Base-by-base conservation (phyloP, 2,888 invertebrate genomes). In the Gymnoscelis rufifasciata region DNA sequence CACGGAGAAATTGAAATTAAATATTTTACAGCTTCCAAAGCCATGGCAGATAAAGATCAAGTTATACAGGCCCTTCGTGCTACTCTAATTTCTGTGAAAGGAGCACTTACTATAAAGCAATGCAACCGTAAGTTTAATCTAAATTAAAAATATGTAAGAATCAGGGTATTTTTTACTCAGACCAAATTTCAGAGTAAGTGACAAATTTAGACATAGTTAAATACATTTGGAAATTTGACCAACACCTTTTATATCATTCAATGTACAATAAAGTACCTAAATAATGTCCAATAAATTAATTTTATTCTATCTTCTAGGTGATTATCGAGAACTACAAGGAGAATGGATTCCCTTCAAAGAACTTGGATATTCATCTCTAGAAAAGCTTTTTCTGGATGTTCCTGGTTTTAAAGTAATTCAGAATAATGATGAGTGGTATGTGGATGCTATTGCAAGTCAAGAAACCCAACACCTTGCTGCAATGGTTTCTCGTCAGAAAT, bases 261-360 rank as follows among this genome's bases (percentile, higher is more conserved):
- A n/a, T n/a, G n/a, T n/a, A n/a, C n/a, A n/a, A n/a, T n/a, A n/a
- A n/a, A n/a, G n/a, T n/a, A n/a, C n/a, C n/a, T n/a, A n/a, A n/a
- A n/a, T n/a, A n/a, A n/a, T n/a, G n/a, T n/a, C n/a, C n/a, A n/a
- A n/a, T n/a, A n/a, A n/a, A n/a, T n/a, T n/a, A n/a, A n/a, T n/a
- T n/a, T n/a, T n/a, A n/a, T n/a, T n/a, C n/a, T n/a, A n/a, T n/a
- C n/a, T n/a, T 61, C 3, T 57, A 90, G 91, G 83, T 35, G 94
- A 94, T 64, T 93, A 92, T 69, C 75, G 72, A 39, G 89, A 89
- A 56, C 70, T 93, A 15, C 90, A 92, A 67, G 92, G 92, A 15
- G 89, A 89, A 65, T 77, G 78, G 57, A 91, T 94, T 59, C 93
- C 93, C 4, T 93, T 77, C 60, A 79, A 74, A 47, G 83, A 83